Percentiles rank a stretch among this genome's conserved stretches.
These are phyloP conservation scores for Epinephelus cyanopodus DNA, from an alignment of 2,113 vertebrate species.

Conservation along the genomic window DNA sequence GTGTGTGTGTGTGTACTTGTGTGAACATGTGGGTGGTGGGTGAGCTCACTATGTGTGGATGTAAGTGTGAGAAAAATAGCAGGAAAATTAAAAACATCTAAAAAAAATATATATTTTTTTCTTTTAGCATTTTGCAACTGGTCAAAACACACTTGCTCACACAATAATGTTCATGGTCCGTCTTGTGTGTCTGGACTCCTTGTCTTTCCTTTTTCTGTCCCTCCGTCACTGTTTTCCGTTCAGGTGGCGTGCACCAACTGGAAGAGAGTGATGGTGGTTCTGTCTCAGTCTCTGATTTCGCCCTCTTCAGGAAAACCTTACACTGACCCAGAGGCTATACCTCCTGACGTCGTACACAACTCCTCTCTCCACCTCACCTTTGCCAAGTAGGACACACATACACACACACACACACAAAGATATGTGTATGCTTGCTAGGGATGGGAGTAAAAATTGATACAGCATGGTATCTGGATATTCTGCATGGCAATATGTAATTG, in stretches of 20 bases:
- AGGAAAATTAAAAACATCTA: constrained; percentile 22
- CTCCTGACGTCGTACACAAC: constrained; percentile 91
- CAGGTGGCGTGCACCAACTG: constrained; percentile 98
- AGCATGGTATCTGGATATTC: no score
- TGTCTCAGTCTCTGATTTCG: constrained; percentile 88
- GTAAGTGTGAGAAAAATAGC: not conserved
- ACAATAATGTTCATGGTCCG: not conserved
- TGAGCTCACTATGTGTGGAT: not conserved
- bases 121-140: not conserved
- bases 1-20: not conserved
- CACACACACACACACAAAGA: constrained; percentile 36
- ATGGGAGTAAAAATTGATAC: no score
- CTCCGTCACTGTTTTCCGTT: constrained; percentile 21
- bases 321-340: constrained; percentile 85
- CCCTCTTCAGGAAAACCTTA: constrained; percentile 82
- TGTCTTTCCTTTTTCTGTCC: not conserved
- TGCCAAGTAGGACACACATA: constrained; percentile 82
- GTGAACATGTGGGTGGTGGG: not conserved
- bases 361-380: constrained; percentile 89
- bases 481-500: no score
- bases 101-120: not conserved
- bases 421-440: not conserved
- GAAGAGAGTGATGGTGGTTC: constrained; percentile 95
- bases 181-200: not conserved
- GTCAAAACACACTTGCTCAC: not conserved